A percentile compares a stretch with the other conserved stretches of the same genome.
These are phyloP conservation scores for Elephantulus edwardii DNA, from an alignment of 2,113 vertebrate genomes.

Conservation along the genomic window DNA sequence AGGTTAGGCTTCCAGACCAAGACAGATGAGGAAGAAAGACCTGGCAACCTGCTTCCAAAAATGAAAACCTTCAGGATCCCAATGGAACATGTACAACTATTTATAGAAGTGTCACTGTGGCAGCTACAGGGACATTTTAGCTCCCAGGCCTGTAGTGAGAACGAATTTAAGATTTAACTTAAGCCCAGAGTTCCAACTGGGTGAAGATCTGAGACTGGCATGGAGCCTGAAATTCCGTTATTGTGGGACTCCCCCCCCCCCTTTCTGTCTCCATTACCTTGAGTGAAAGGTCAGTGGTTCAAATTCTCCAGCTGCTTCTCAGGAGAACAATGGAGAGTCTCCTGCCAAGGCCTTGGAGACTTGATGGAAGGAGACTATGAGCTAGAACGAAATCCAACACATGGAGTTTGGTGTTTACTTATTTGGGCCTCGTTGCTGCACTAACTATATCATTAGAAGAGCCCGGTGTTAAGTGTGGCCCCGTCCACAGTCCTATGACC, in stretches of 20 bases:
- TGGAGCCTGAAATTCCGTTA: background rate
- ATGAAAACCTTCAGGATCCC: background rate
- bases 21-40: background rate
- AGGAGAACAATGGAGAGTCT: no score
- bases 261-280: background rate
- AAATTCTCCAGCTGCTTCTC: no score
- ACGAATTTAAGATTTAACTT: background rate
- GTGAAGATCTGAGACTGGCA: background rate
- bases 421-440: background rate
- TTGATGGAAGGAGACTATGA: no score
- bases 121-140: no score
- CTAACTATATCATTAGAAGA: background rate
- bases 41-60: background rate
- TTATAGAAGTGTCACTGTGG: background rate
- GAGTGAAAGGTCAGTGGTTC: no score
- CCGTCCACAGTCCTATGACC: no score
- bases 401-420: no score
- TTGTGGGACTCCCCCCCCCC: background rate
- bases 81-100: background rate
- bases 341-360: no score
- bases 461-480: background rate
- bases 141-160: no score
- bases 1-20: background rate
- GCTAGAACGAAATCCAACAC: no score
- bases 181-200: fast-evolving